Conservation (phyloP, 2,888 invertebrate genomes). For the Lasioglossum lativentre region DNA sequence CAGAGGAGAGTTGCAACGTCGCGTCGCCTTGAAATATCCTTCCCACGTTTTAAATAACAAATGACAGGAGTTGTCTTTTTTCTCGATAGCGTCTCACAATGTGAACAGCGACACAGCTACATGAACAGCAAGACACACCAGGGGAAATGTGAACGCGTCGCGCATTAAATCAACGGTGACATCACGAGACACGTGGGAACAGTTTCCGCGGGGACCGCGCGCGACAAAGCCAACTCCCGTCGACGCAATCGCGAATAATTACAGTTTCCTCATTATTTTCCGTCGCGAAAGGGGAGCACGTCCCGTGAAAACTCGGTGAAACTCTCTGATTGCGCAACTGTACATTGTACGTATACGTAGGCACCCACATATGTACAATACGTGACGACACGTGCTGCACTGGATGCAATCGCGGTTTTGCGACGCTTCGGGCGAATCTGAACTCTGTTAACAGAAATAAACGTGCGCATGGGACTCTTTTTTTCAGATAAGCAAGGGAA, state of each 20-base stretch:
- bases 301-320: constrained; percentile 55
- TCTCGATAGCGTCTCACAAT: not conserved
- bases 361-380: not conserved
- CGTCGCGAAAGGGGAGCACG: constrained; percentile 28
- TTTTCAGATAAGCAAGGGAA: too few relatives aligned
- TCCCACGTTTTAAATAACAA: constrained; percentile 26
- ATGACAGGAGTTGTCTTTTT: constrained; percentile 16
- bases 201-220: constrained; percentile 23
- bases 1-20: not conserved
- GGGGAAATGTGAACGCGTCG: constrained; percentile 31
- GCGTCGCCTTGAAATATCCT: constrained; percentile 25
- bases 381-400: not conserved
- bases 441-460: not conserved
- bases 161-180: constrained; percentile 60
- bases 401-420: not conserved
- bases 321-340: constrained; percentile 45
- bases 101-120: not conserved
- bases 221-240: constrained; percentile 37
- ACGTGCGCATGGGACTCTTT: not conserved
- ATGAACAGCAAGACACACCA: not conserved
- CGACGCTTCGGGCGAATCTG: not conserved
- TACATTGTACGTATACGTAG: constrained; percentile 29
- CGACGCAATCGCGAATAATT: constrained; percentile 32
- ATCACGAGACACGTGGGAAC: constrained; percentile 57
- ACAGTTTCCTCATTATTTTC: constrained; percentile 58